Evolutionary conservation across 2,888 invertebrate species (phyloP), one percentile per base, ranked within the genome.

Genomic region (Heteromurus nitidus): DNA sequence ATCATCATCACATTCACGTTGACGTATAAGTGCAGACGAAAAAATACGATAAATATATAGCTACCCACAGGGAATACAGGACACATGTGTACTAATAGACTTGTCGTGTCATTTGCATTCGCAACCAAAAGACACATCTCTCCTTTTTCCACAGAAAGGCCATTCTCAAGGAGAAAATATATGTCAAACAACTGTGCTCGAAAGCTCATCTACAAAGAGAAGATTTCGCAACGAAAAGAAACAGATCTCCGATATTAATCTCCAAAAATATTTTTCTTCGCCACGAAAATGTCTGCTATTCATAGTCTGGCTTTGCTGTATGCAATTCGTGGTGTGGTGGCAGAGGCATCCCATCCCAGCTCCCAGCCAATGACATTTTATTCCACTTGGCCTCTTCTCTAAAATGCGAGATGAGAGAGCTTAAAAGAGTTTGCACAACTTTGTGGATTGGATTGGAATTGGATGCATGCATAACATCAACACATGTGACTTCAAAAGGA

Each of bases 331-430:
- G 36, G 9, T 36, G 7, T 36, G 13, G 9, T 36, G n/a, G 36
- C 36, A 36, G 36, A 7, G 7, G 7, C 7, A 9, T 9, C 36
- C 36, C 13, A 50, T 7, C 50, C 11, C 7, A 50, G 7, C 36
- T 18, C 22, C 42, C 74, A 65, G 64, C 64, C 74, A 74, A 74
- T 74, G 74, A 74, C 74, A 74, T 74, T 74, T 74, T 64, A 42
- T 22, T 50, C 64, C 64, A 74, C 30, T 74, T 65, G 64, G 65
- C 65, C 18, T 13, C 50, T 13, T 36, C 36, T 9, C 36, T n/a
- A n/a, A n/a, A n/a, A n/a, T n/a, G n/a, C n/a, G n/a, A n/a, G n/a
- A n/a, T n/a, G n/a, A n/a, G n/a, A n/a, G n/a, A n/a, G n/a, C n/a
- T n/a, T n/a, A n/a, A n/a, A n/a, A n/a, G n/a, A n/a, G n/a, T n/a